phyloP scores from a whole-genome alignment of 1,140 invertebrate species.

The Grapholita molesta region DNA sequence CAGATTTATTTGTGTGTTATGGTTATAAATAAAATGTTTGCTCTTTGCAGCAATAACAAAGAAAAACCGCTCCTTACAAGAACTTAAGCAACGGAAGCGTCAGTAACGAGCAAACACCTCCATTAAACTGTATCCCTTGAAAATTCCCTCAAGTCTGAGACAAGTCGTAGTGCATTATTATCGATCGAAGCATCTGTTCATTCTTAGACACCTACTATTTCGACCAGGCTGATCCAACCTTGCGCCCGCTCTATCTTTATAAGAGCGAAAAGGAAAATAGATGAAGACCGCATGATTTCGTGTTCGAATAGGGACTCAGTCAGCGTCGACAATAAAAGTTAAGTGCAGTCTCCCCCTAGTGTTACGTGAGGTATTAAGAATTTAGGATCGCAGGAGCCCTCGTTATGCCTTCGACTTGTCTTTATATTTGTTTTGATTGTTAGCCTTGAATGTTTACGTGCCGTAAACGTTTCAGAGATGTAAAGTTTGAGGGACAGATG shows the following conservation, averaged over 20 bases:
- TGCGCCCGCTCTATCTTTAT: not conserved
- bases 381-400: constrained; percentile 21
- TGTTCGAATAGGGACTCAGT: not conserved
- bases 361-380: constrained; percentile 30
- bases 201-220: not conserved
- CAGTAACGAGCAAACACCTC: constrained; percentile 2
- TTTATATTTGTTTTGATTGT: constrained; percentile 16
- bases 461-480: not conserved
- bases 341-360: constrained; percentile 22
- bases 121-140: constrained; percentile 44
- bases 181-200: constrained; percentile 18
- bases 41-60: not conserved
- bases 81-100: not conserved
- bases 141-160: constrained; percentile 26
- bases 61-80: not conserved
- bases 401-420: constrained; percentile 14
- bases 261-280: not conserved
- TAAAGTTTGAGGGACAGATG: constrained; percentile 13
- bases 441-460: constrained; percentile 14
- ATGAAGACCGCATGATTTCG: not conserved
- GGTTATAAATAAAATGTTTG: not conserved
- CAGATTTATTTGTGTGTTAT: too few species aligned
- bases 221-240: not conserved
- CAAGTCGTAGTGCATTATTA: constrained; percentile 20
- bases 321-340: constrained; percentile 24